phyloP scores from a whole-genome alignment of 2,113 vertebrate species.

The Corvus cornix region DNA sequence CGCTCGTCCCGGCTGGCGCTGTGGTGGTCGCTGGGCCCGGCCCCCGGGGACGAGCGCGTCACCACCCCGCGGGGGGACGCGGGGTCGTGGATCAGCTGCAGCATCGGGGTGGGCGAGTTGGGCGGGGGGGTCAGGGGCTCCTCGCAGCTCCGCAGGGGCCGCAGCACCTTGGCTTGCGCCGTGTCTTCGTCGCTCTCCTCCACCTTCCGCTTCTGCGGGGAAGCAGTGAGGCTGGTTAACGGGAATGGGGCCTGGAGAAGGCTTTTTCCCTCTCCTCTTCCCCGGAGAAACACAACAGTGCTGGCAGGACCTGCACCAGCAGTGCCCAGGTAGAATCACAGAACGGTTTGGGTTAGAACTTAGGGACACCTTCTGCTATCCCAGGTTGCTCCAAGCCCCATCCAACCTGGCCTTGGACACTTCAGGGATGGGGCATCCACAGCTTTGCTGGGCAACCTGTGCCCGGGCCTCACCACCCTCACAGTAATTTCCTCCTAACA shows the following conservation, averaged over 20 bases:
- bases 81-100: conserved; percentile 79
- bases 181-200: conserved; percentile 76
- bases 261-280: background rate
- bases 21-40: conserved; percentile 77
- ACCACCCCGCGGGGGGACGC: conserved; percentile 72
- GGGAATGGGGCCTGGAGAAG: background rate
- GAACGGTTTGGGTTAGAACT: background rate
- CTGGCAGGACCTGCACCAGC: background rate
- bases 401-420: background rate
- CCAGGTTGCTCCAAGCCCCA: background rate
- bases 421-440: background rate
- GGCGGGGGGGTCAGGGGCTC: conserved; percentile 77
- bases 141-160: conserved; percentile 78
- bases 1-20: conserved; percentile 80
- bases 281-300: accelerated
- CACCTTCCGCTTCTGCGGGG: conserved; percentile 76
- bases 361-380: background rate
- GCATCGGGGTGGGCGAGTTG: conserved; percentile 78
- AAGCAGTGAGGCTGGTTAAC: background rate
- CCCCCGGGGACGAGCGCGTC: conserved; percentile 75
- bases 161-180: conserved; percentile 79
- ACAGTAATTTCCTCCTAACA: background rate
- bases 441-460: background rate
- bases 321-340: background rate
- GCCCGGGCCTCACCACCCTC: background rate